Evolutionary conservation across 2,797 vertebrate species (phyloP).

Genomic region (Synanceia verrucosa): DNA sequence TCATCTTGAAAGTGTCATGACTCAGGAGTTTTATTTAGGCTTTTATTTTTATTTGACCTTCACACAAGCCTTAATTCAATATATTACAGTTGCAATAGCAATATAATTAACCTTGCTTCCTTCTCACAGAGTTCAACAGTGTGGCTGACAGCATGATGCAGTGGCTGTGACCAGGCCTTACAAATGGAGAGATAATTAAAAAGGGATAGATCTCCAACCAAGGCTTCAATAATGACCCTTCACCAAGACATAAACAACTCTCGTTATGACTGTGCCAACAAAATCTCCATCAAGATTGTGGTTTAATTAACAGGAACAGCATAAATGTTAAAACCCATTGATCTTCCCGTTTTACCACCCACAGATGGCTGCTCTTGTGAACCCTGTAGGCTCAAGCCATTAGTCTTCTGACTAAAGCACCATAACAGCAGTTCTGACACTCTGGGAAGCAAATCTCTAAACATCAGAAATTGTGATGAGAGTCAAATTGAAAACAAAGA

Average conservation of each 20-base stretch:
- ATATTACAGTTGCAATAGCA: conserved; percentile 35
- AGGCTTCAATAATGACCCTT: conserved; percentile 51
- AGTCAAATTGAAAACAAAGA: conserved; percentile 2
- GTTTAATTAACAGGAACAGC: conserved; percentile 48
- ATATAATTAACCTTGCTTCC: conserved; percentile 52
- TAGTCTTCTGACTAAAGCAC: conserved; percentile 25
- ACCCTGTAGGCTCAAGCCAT: conserved; percentile 28
- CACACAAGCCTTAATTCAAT: conserved; percentile 17
- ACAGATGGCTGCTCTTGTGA: conserved; percentile 29
- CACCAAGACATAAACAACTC: conserved; percentile 63
- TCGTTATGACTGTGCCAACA: conserved; percentile 51
- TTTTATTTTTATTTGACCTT: conserved; percentile 17
- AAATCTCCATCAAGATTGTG: conserved; percentile 35
- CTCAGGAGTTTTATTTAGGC: conserved; percentile 1
- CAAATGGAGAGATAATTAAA: conserved; percentile 66
- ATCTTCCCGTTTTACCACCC: conserved; percentile 43
- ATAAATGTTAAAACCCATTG: conserved; percentile 52
- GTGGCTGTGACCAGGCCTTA: conserved; percentile 43
- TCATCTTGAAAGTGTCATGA: neutral
- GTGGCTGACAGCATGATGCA: conserved; percentile 43
- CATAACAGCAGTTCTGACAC: neutral
- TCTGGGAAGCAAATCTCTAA: neutral
- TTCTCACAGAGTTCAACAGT: conserved; percentile 51
- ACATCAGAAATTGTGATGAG: conserved; percentile 3
- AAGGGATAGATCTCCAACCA: conserved; percentile 48